Conservation (phyloP, 1,140 invertebrate genomes). For the Drosophila tsacasi region DNA sequence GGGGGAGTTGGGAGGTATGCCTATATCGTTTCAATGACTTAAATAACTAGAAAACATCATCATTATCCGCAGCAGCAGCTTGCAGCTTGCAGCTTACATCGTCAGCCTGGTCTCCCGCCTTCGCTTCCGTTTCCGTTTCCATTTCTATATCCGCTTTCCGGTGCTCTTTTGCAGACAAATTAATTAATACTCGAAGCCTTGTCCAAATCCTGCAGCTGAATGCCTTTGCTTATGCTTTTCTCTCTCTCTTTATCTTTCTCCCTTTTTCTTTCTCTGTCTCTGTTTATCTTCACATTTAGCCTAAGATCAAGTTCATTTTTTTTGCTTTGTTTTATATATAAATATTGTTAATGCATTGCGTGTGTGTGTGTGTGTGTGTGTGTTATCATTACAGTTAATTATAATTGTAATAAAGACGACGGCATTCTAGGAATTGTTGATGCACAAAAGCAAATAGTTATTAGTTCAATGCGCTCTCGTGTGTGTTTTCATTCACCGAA, state of each 20-base stretch:
- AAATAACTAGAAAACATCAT: slow-evolving; percentile 79
- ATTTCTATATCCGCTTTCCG: not conserved
- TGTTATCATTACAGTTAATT: slow-evolving; percentile 55
- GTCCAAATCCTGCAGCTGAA: too few relatives aligned
- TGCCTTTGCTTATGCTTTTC: not conserved
- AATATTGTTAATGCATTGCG: slow-evolving; percentile 42
- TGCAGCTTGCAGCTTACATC: not conserved
- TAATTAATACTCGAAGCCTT: slow-evolving; percentile 9
- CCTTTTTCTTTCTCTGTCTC: not conserved
- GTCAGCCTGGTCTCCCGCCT: not conserved
- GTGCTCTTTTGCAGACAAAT: slow-evolving; percentile 2
- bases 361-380: slow-evolving; percentile 27
- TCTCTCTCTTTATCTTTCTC: not conserved
- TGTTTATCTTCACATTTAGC: slow-evolving; percentile 17
- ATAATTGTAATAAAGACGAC: slow-evolving; percentile 78
- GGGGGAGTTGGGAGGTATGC: slow-evolving; percentile 29
- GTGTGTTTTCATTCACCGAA: slow-evolving; percentile 1
- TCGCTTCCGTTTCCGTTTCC: not conserved
- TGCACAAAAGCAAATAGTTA: slow-evolving; percentile 73
- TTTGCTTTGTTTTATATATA: slow-evolving; percentile 44
- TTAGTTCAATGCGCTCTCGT: slow-evolving; percentile 51
- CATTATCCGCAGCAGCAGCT: slow-evolving; percentile 18
- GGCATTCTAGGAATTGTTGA: slow-evolving; percentile 80
- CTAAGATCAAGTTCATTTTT: slow-evolving; percentile 61
- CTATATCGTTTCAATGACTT: slow-evolving; percentile 67